Conservation (phyloP, 2,797 vertebrate genomes). For the Caiman crocodilus region DNA sequence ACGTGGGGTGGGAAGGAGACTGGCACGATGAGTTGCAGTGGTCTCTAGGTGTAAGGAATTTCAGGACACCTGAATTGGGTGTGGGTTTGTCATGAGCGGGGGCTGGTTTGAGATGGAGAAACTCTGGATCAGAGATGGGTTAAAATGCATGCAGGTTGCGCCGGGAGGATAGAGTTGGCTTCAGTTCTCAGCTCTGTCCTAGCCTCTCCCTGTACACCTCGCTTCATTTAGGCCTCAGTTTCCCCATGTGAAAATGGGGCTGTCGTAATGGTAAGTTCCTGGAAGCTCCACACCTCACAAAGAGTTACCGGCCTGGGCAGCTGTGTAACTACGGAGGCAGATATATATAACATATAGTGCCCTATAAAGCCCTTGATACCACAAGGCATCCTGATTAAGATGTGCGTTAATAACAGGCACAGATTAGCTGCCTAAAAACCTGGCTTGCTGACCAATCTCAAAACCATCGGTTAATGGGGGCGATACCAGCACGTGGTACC, state of each 20-base stretch:
- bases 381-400: too few relatives aligned
- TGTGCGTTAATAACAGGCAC: too few relatives aligned
- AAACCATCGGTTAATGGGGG: too few relatives aligned
- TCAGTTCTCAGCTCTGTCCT: not conserved
- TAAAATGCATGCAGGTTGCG: not conserved
- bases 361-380: too few relatives aligned
- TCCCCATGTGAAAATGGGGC: not conserved
- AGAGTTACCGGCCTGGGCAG: not conserved
- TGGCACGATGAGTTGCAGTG: not conserved
- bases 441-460: too few relatives aligned
- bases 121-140: not conserved
- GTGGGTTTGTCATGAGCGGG: too few relatives aligned
- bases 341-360: too few relatives aligned
- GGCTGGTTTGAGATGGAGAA: not conserved
- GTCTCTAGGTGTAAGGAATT: not conserved
- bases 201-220: not conserved
- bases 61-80: not conserved
- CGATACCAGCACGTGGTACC: too few relatives aligned
- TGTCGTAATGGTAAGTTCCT: too few relatives aligned
- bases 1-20: constrained; percentile 20
- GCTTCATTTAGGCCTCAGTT: not conserved
- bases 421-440: too few relatives aligned
- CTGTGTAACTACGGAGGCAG: not conserved
- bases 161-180: not conserved
- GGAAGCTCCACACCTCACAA: too few relatives aligned